Evolutionary conservation across 1,140 invertebrate species (phyloP), one percentile per base, ranked within the genome.

Genomic region (Elymnias hypermnestra): DNA sequence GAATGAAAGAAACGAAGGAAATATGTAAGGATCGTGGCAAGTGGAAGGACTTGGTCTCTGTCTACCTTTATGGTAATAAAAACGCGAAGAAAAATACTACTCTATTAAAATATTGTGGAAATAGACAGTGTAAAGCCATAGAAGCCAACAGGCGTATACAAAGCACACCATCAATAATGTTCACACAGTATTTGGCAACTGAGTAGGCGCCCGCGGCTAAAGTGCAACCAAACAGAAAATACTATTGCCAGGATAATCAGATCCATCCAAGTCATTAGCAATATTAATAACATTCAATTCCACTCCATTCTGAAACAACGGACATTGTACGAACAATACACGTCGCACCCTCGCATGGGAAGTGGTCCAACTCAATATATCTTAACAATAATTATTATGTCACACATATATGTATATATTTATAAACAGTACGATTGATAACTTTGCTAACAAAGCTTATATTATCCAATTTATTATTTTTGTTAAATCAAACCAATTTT

Each of bases 221-320:
- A 35, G 18, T 9, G 7, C 37, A 35, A 10, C 14, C 14, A 13
- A 33, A 48, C 14, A 19, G 41, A 43, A 43, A 21, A 43, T 43
- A 28, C 21, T 23, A 35, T 25, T 22, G 26, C 26, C 28, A 21
- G 41, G 42, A 39, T 46, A 41, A 53, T 40, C 12, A 22, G 37
- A 53, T 41, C 35, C 29, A 21, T 39, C 47, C 41, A 13, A 29
- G 38, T 51, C 56, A 58, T 58, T 51, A 57, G 53, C 23, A 29
- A 48, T 53, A 57, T 61, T 57, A 57, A 61, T 61, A 61, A 46
- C 48, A 62, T 57, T 57, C 50, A 51, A 53, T 47, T 38, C 51
- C 28, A 36, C 37, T 31, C 33, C 4, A 40, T 43, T 39, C 18
- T 47, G 40, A 56, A 49, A 55, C 53, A 45, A 49, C 45, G 37